Conservation (phyloP, 2,888 invertebrate genomes). For the Microctonus brassicae region DNA sequence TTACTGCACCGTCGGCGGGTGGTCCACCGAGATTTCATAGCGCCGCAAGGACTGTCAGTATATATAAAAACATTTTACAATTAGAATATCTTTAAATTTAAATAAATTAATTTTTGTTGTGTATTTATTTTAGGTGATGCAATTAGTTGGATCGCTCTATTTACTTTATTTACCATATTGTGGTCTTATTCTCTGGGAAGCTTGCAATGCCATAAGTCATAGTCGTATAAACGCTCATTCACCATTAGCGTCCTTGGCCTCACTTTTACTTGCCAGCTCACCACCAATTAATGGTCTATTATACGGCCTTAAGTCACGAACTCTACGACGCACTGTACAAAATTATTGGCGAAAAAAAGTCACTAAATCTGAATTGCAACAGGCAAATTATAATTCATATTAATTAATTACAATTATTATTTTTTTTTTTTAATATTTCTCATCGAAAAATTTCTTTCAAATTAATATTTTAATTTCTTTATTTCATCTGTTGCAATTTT, state of each 20-base stretch:
- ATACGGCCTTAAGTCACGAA: constrained; percentile 82
- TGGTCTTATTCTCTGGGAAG: constrained; percentile 79
- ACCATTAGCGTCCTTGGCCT: constrained; percentile 74
- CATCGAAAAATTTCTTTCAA: neutral
- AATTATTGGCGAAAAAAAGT: constrained; percentile 84
- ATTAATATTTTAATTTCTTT: neutral
- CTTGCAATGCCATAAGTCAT: constrained; percentile 54
- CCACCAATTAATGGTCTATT: constrained; percentile 83
- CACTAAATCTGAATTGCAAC: constrained; percentile 83
- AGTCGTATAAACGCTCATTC: constrained; percentile 62
- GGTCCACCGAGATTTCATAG: constrained; percentile 66
- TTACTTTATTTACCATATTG: constrained; percentile 83
- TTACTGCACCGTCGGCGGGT: constrained; percentile 73
- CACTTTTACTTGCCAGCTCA: constrained; percentile 78
- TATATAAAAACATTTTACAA: neutral
- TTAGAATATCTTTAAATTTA: neutral
- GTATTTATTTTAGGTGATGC: constrained; percentile 71
- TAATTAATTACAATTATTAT: too few species aligned
- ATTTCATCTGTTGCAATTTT: neutral
- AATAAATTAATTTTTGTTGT: neutral
- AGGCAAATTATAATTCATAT: constrained; percentile 64
- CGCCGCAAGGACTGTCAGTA: constrained; percentile 62
- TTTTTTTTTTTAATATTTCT: neutral
- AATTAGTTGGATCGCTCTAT: constrained; percentile 80
- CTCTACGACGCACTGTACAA: constrained; percentile 79